Conservation (phyloP, 2,888 invertebrate species). For the Heliconius hortense region DNA sequence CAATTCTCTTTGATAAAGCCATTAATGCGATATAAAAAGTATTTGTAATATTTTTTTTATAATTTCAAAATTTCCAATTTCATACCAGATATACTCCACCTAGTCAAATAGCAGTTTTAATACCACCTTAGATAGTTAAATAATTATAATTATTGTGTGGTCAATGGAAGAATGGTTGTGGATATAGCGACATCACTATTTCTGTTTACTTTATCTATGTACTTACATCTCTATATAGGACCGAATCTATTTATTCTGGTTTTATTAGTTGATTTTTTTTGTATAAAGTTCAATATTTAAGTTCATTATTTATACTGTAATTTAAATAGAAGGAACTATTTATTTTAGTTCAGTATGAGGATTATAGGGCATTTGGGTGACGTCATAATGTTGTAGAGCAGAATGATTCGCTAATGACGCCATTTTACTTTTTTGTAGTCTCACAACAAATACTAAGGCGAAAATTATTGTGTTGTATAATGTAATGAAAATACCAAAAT, state of each 20-base stretch:
- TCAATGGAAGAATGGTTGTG: slow-evolving; percentile 69
- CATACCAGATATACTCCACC: slow-evolving; percentile 65
- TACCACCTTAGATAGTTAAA: slow-evolving; percentile 69
- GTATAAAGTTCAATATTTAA: slow-evolving; percentile 73
- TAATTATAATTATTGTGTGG: slow-evolving; percentile 59
- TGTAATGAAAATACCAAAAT: slow-evolving; percentile 76
- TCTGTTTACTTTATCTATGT: slow-evolving; percentile 34
- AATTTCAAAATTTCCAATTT: slow-evolving; percentile 26
- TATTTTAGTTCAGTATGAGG: slow-evolving; percentile 67
- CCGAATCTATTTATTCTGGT: slow-evolving; percentile 54
- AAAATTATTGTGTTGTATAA: slow-evolving; percentile 60
- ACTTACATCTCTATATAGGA: slow-evolving; percentile 54
- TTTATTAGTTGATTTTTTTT: slow-evolving; percentile 63
- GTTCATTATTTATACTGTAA: slow-evolving; percentile 75
- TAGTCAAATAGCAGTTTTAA: slow-evolving; percentile 78
- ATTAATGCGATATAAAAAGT: slow-evolving; percentile 3
- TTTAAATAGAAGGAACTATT: slow-evolving; percentile 73
- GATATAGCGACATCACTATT: slow-evolving; percentile 52
- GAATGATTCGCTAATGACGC: slow-evolving; percentile 39
- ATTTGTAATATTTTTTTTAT: not conserved
- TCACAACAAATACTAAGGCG: slow-evolving; percentile 82
- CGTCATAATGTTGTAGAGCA: slow-evolving; percentile 49
- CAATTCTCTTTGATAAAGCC: not conserved
- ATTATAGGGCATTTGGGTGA: slow-evolving; percentile 64
- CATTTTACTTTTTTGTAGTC: slow-evolving; percentile 62